A percentile compares a stretch with the other conserved stretches of the same genome.
Conservation (phyloP, 2,113 vertebrate genomes). For the human (Homo sapiens) region GRCh38 chr1:86547501-86548000, state of each 20-base stretch:
- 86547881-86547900: neutral
- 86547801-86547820: neutral
- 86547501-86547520: neutral
- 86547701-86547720: neutral
- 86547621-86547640: neutral
- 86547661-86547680: neutral
- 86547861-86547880: neutral
- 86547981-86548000: neutral
- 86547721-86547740: neutral
- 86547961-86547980: neutral
- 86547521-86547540: neutral
- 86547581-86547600: neutral
- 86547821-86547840: neutral
- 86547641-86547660: neutral
- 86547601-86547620: neutral
- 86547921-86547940: neutral
- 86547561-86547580: neutral
- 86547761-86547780: neutral
- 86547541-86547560: neutral
- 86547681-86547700: neutral
- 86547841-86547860: neutral
- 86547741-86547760: neutral
- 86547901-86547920: neutral
- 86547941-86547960: neutral
- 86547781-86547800: neutral